Evolutionary conservation across 2,888 invertebrate species (phyloP).

Genomic region (Sthenelais limicola): DNA sequence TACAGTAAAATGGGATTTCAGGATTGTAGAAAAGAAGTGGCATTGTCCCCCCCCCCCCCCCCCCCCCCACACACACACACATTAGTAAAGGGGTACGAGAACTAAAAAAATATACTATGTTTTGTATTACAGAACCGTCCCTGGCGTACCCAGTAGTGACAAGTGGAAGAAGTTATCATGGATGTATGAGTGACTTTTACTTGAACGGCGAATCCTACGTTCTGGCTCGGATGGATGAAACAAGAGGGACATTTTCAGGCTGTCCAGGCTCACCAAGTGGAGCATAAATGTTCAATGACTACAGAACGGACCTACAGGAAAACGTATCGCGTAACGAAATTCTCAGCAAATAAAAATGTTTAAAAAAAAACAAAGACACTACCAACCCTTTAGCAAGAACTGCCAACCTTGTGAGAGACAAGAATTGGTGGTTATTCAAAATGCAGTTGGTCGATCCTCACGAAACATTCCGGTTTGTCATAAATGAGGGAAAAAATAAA

Average conservation of each 20-base stretch:
- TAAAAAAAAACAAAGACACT: too few species aligned
- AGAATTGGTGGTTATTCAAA: too few species aligned
- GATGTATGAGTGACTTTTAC: constrained; percentile 43
- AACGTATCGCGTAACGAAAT: too few species aligned
- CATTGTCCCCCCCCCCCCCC: neutral
- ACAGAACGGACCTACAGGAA: neutral
- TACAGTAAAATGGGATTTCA: too few species aligned
- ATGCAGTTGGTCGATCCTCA: too few species aligned
- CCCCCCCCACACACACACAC: too few species aligned
- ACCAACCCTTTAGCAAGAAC: too few species aligned
- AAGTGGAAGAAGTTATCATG: constrained; percentile 31
- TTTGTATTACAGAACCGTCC: constrained; percentile 40
- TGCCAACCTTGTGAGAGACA: too few species aligned
- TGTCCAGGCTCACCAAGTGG: constrained; percentile 43
- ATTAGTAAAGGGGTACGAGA: neutral
- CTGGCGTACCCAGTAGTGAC: constrained; percentile 44
- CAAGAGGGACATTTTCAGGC: constrained; percentile 40
- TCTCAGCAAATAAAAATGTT: too few species aligned
- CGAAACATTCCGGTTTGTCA: too few species aligned
- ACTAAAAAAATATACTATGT: neutral
- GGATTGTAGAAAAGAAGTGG: neutral
- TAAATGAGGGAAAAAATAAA: too few species aligned
- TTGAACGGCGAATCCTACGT: constrained; percentile 40
- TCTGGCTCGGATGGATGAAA: constrained; percentile 43
- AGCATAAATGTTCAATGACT: neutral